Conservation (phyloP, 2,797 vertebrate species). For the Chiloscyllium punctatum region DNA sequence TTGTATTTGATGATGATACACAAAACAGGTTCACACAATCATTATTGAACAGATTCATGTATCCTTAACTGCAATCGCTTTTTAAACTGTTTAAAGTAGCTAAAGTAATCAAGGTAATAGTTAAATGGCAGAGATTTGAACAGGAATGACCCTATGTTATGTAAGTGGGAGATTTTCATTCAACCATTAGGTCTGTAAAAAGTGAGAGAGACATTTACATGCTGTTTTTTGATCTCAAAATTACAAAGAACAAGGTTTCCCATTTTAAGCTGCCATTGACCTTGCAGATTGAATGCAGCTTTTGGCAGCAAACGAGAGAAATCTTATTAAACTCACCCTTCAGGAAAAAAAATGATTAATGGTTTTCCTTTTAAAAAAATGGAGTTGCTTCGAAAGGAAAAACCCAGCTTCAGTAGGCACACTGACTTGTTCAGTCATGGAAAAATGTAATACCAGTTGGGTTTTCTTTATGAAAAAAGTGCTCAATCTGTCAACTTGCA, state of each 20-base stretch:
- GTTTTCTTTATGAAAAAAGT: background rate
- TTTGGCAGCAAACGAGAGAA: constrained; percentile 27
- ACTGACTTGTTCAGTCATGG: constrained; percentile 29
- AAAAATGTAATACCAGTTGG: constrained; percentile 15
- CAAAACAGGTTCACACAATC: background rate
- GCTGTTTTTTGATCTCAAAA: constrained; percentile 30
- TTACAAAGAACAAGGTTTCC: constrained; percentile 12
- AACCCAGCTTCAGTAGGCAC: background rate
- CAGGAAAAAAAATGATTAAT: constrained; percentile 36
- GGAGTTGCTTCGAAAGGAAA: background rate
- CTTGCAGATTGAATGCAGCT: constrained; percentile 12
- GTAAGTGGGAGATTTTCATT: background rate
- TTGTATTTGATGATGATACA: background rate
- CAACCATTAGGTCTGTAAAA: constrained; percentile 15
- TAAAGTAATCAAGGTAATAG: background rate
- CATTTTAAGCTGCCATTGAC: constrained; percentile 21
- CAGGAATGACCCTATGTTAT: background rate
- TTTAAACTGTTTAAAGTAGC: constrained; percentile 16
- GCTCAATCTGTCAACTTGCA: constrained; percentile 20
- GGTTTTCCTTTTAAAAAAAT: background rate
- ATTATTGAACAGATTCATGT: background rate
- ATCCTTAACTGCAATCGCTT: background rate
- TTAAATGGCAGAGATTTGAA: background rate
- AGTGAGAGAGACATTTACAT: background rate
- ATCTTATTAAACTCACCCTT: constrained; percentile 33